Conservation (phyloP, 2,113 vertebrate genomes). For the Mesocricetus auratus region DNA sequence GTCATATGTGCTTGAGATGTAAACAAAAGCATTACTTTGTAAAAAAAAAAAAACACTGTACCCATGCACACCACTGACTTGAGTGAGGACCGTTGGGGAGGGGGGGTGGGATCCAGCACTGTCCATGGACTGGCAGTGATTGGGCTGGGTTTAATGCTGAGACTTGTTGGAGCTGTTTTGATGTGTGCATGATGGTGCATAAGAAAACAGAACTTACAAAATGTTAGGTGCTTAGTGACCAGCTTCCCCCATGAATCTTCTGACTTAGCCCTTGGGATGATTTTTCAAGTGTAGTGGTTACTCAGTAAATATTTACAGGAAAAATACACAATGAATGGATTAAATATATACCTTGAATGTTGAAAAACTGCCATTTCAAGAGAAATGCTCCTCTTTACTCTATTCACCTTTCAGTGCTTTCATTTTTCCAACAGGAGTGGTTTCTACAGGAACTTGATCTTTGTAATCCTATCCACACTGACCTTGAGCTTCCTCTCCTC, state of each 20-base stretch:
- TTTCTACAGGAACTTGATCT: neutral
- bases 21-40: neutral
- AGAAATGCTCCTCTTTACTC: neutral
- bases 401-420: neutral
- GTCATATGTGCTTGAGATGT: neutral
- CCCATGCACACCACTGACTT: neutral
- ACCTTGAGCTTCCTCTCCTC: constrained; percentile 35
- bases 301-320: neutral
- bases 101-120: no score
- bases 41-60: neutral
- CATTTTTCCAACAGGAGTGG: neutral
- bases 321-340: neutral
- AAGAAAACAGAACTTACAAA: neutral
- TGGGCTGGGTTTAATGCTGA: neutral
- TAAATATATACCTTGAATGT: neutral
- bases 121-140: neutral
- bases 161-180: neutral
- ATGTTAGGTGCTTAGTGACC: neutral
- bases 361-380: neutral
- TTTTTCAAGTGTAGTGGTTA: neutral
- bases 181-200: neutral
- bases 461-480: neutral
- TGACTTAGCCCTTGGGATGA: neutral
- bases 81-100: neutral
- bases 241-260: neutral